Base-by-base conservation (phyloP, 2,797 vertebrate species). In the Menidia menidia region DNA sequence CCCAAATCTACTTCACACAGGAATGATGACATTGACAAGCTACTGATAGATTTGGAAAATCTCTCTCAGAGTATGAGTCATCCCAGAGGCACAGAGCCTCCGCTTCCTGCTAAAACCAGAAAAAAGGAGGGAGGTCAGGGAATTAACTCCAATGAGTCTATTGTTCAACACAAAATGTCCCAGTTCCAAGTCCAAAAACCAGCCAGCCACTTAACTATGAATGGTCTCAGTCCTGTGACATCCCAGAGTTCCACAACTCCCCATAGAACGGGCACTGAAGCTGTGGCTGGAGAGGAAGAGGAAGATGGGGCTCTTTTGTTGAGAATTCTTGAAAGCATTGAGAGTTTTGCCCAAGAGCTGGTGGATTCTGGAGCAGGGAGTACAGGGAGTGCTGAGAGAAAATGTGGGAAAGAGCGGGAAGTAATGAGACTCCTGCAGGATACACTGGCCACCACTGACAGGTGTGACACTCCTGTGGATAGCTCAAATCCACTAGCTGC, bases 371-470 rank as follows among this genome's bases (percentile, higher is more conserved):
- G 96, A 62, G 93, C 95, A 1, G 96, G 95, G 11, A 89, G 91
- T 84, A 95, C 95, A 67, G 97, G 96, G 55, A 93, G 90, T 30
- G 87, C 90, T 0, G 92, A 92, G 75, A 88, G 87, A 75, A 93
- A 85, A 30, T 80, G 87, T 35, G 97, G 97, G 33, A 98, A 98
- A 81, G 97, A 99, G 89, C 94, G 91, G 48, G 98, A 99, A 91
- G 97, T 99, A 78, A 98, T 99, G 97, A 95, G 96, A 75, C 96
- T 99, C 85, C 94, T 99, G 60, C 97, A 98, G 86, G 97, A 97
- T 87, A 99, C 96, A 1, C 90, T 99, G 79, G 92, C 95, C 63
- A 87, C 92, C 41, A 85, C 95, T 3, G 89, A 94, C 44, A 94
- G 94, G 64, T 32, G 79, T 75, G 89, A 87, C 64, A 65, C 88